Evolutionary conservation across 2,797 vertebrate species (phyloP).

Genomic region (Apogon hyalosoma): DNA sequence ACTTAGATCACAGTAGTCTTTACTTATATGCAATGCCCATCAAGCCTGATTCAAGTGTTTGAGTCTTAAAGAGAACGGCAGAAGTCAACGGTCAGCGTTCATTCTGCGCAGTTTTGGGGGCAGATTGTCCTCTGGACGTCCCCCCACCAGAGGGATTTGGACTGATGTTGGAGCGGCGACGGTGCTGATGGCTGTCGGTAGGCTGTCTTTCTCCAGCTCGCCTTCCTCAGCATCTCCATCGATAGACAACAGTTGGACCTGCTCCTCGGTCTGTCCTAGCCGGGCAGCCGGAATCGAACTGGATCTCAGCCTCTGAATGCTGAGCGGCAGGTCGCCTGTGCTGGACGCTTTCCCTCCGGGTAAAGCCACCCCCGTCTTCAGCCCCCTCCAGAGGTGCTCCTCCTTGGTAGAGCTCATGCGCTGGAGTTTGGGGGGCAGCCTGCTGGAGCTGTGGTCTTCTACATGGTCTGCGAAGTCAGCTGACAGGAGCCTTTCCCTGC

Average conservation of each 20-base stretch:
- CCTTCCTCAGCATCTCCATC: constrained; percentile 73
- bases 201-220: constrained; percentile 75
- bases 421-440: constrained; percentile 87
- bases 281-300: constrained; percentile 76
- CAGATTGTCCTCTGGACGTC: constrained; percentile 83
- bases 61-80: constrained; percentile 30
- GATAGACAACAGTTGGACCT: constrained; percentile 81
- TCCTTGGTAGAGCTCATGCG: constrained; percentile 86
- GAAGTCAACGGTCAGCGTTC: constrained; percentile 82
- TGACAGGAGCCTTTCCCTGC: constrained; percentile 83
- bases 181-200: constrained; percentile 47
- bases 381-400: constrained; percentile 73
- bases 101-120: constrained; percentile 85
- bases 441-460: constrained; percentile 78
- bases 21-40: constrained; percentile 68
- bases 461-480: constrained; percentile 77
- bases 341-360: constrained; percentile 84
- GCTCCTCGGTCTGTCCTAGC: constrained; percentile 77
- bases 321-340: constrained; percentile 85
- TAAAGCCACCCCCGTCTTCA: constrained; percentile 69
- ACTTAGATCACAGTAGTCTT: constrained; percentile 65
- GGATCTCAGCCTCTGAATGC: constrained; percentile 82
- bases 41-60: constrained; percentile 54
- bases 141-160: constrained; percentile 61
- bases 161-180: constrained; percentile 37